Evolutionary conservation across 2,888 invertebrate genomes (phyloP).

Genomic region (Allacma fusca): DNA sequence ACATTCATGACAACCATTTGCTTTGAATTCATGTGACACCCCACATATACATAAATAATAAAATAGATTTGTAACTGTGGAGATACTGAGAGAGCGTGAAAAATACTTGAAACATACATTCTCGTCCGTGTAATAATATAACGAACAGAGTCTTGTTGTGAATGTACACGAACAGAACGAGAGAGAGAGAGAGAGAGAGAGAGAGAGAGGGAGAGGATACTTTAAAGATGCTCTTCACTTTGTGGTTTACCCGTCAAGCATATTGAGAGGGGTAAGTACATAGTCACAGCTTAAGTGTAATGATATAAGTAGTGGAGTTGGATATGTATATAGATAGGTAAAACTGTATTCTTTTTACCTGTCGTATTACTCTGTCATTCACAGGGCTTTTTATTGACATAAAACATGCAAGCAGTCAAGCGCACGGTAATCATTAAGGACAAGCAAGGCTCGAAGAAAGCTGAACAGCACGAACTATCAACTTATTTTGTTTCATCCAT

Average conservation of each 20-base stretch:
- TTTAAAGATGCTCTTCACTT: background rate
- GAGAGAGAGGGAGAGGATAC: too few relatives aligned
- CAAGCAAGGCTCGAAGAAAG: slow-evolving; percentile 21
- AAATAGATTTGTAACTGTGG: background rate
- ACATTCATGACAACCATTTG: slow-evolving; percentile 25
- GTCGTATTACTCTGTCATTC: slow-evolving; percentile 30
- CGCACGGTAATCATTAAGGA: slow-evolving; percentile 26
- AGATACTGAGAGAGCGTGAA: slow-evolving; percentile 18
- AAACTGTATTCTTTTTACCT: slow-evolving; percentile 6
- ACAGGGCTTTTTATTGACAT: slow-evolving; percentile 6
- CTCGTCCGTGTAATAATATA: too few relatives aligned
- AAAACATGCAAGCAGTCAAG: slow-evolving; percentile 23
- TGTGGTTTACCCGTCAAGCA: slow-evolving; percentile 6
- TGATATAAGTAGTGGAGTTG: too few relatives aligned
- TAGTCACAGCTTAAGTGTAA: too few relatives aligned
- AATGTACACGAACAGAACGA: slow-evolving; percentile 11
- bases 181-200: too few relatives aligned
- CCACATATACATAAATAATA: too few relatives aligned
- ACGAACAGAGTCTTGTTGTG: background rate
- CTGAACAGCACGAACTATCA: too few relatives aligned
- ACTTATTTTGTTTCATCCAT: too few relatives aligned
- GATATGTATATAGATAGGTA: background rate
- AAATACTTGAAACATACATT: background rate
- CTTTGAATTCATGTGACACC: slow-evolving; percentile 4
- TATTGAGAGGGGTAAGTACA: background rate